Conservation (phyloP, 2,888 invertebrate species). For the Metopia argyrocephala region DNA sequence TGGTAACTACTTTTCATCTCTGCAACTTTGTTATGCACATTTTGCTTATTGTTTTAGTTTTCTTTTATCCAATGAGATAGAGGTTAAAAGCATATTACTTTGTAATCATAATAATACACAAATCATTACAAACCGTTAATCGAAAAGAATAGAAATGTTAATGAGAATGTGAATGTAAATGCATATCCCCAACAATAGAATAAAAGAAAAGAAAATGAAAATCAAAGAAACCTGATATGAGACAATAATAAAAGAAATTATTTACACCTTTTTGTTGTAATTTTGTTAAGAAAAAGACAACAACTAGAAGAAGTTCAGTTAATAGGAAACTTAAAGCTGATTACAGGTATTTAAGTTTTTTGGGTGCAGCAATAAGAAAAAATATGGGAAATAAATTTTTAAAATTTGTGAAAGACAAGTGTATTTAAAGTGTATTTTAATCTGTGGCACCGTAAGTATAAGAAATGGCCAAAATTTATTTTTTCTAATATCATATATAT, state of each 20-base stretch:
- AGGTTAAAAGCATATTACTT: constrained; percentile 32
- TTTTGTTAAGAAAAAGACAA: not conserved
- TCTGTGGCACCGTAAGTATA: no score
- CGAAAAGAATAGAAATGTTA: constrained; percentile 16
- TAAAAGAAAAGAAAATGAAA: not conserved
- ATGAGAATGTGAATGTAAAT: not conserved
- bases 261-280: constrained; percentile 41
- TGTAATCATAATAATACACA: constrained; percentile 25
- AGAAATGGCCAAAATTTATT: no score
- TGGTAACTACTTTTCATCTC: no score
- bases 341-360: no score
- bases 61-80: constrained; percentile 18
- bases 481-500: no score
- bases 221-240: not conserved
- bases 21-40: not conserved
- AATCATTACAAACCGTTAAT: constrained; percentile 41
- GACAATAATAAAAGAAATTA: not conserved
- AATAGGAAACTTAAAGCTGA: no score
- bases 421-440: no score
- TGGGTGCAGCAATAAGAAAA: no score
- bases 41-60: not conserved
- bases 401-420: no score
- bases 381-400: not conserved
- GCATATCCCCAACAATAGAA: not conserved
- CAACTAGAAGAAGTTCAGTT: no score